Evolutionary conservation across 1,140 invertebrate species (phyloP).

Genomic region (Dolichoris vasculosae): DNA sequence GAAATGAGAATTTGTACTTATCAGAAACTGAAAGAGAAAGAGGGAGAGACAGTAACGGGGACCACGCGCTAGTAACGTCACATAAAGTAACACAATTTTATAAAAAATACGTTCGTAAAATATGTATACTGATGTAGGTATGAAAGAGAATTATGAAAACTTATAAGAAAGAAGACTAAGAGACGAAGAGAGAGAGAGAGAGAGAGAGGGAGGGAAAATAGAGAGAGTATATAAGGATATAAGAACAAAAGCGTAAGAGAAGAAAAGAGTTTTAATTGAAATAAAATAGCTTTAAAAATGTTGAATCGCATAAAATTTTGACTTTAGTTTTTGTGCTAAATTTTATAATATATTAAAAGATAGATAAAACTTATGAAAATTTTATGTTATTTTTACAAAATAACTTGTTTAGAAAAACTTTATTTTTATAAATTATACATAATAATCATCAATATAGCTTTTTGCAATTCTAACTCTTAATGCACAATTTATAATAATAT

Average conservation of each 20-base stretch:
- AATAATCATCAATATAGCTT: neutral
- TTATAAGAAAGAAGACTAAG: neutral
- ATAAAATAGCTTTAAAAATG: slow-evolving; percentile 10
- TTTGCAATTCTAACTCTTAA: neutral
- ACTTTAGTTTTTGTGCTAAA: neutral
- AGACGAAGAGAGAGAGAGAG: neutral
- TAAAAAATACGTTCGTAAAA: neutral
- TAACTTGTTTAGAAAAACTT: neutral
- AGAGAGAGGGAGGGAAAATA: neutral
- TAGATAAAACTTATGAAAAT: neutral
- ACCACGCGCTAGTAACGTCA: neutral
- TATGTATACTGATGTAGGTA: neutral
- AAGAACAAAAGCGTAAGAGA: neutral
- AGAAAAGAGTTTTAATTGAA: too few relatives aligned
- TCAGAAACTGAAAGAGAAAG: neutral
- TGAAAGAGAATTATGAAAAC: slow-evolving; percentile 7
- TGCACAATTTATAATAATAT: neutral
- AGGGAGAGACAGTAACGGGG: neutral
- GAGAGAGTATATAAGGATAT: neutral
- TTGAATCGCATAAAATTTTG: neutral
- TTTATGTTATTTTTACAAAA: neutral
- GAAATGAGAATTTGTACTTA: neutral
- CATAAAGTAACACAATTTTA: slow-evolving; percentile 20
- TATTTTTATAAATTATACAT: neutral
- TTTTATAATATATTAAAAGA: neutral